These are phyloP conservation scores for Argynnis bischoffii DNA, from an alignment of 2,888 invertebrate species.

Conservation along the genomic window DNA sequence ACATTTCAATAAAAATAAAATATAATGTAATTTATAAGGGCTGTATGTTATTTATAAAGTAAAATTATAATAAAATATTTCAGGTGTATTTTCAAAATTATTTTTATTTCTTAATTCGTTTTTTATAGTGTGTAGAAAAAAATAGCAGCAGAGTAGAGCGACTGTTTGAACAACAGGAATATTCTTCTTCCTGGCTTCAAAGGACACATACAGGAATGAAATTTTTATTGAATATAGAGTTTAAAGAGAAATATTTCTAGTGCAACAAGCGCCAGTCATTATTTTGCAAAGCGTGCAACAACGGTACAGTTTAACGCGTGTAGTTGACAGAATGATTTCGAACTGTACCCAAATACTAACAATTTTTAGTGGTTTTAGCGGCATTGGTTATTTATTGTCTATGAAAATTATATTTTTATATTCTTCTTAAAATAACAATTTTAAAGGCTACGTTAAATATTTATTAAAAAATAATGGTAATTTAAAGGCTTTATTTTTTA, in stretches of 20 bases:
- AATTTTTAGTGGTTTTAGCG: conserved; percentile 47
- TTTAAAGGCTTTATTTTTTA: too few relatives aligned
- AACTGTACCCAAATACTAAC: conserved; percentile 50
- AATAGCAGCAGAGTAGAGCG: not conserved
- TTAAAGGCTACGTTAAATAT: too few relatives aligned
- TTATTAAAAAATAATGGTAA: too few relatives aligned
- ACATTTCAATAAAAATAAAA: too few relatives aligned
- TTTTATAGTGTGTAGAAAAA: not conserved
- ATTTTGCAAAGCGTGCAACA: conserved; percentile 36
- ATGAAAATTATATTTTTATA: too few relatives aligned
- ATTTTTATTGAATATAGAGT: conserved; percentile 33
- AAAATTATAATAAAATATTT: too few relatives aligned
- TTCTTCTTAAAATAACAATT: too few relatives aligned
- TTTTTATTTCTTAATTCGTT: too few relatives aligned
- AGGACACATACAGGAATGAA: conserved; percentile 11
- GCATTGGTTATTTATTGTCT: not conserved
- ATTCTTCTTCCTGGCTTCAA: conserved; percentile 3
- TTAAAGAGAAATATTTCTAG: conserved; percentile 33
- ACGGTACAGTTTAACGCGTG: conserved; percentile 39
- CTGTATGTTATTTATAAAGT: too few relatives aligned
- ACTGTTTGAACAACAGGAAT: not conserved
- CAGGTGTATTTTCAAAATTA: too few relatives aligned
- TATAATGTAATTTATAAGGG: too few relatives aligned
- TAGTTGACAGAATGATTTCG: conserved; percentile 54
- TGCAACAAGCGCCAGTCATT: conserved; percentile 40